Conservation (phyloP, 2,888 invertebrate genomes). For the Argyresthia albistria region DNA sequence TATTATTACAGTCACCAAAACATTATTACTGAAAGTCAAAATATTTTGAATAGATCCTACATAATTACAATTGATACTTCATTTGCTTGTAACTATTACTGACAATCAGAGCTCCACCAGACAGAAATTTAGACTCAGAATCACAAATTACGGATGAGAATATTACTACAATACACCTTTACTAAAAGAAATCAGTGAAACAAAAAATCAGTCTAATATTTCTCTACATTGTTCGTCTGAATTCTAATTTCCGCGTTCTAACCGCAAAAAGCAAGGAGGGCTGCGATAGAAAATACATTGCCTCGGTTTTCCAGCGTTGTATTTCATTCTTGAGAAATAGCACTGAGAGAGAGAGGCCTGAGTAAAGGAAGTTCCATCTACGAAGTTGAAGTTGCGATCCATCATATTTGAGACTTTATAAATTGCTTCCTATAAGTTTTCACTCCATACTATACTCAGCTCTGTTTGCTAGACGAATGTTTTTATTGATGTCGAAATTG, state of each 20-base stretch:
- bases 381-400: conserved; percentile 26
- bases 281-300: neutral
- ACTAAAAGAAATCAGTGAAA: no score
- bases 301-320: neutral
- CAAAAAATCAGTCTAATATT: no score
- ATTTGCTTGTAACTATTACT: no score
- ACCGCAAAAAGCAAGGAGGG: neutral
- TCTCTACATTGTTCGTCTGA: neutral
- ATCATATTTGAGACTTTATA: conserved; percentile 66
- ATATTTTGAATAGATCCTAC: no score
- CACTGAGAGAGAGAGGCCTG: neutral
- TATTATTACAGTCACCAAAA: no score
- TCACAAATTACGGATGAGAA: no score
- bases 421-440: conserved; percentile 53
- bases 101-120: no score
- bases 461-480: conserved; percentile 2
- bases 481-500: conserved; percentile 2
- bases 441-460: conserved; percentile 17
- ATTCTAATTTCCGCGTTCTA: neutral
- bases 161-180: no score
- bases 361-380: neutral
- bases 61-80: no score
- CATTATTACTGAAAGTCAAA: no score
- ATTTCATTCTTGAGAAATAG: neutral
- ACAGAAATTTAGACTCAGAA: no score